phyloP scores from a whole-genome alignment of 2,113 vertebrate genomes.

The Puffinus mauretanicus region DNA sequence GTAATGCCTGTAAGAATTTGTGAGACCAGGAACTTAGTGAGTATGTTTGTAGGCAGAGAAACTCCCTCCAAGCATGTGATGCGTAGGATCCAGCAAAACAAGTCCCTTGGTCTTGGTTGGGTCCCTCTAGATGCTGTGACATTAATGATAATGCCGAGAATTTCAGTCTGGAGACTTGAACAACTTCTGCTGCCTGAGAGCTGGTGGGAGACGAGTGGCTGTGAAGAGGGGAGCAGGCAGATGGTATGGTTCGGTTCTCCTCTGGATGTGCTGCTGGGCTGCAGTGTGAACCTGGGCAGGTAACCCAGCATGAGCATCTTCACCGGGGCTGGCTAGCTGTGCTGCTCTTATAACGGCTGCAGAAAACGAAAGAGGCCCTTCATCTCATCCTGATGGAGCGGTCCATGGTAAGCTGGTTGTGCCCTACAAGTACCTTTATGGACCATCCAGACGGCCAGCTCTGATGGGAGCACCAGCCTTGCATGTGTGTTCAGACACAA shows the following conservation, averaged over 20 bases:
- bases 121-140: not conserved
- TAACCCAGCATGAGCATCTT: not conserved
- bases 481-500: not conserved
- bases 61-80: not conserved
- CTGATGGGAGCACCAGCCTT: not conserved
- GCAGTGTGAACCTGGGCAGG: not conserved
- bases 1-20: not conserved
- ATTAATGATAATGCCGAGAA: not conserved
- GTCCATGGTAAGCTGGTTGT: not conserved
- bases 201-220: not conserved
- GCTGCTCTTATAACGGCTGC: not conserved
- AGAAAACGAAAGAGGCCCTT: not conserved
- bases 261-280: not conserved
- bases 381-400: not conserved
- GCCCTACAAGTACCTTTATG: not conserved
- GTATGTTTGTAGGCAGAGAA: not conserved
- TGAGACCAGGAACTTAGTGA: not conserved
- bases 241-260: not conserved
- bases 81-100: constrained; percentile 6
- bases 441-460: not conserved
- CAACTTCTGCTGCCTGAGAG: not conserved
- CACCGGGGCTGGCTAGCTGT: not conserved
- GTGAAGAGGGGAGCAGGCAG: not conserved
- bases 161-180: not conserved
- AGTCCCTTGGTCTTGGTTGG: not conserved